phyloP scores from a whole-genome alignment of 2,113 vertebrate genomes.

The Scolopax mira region DNA sequence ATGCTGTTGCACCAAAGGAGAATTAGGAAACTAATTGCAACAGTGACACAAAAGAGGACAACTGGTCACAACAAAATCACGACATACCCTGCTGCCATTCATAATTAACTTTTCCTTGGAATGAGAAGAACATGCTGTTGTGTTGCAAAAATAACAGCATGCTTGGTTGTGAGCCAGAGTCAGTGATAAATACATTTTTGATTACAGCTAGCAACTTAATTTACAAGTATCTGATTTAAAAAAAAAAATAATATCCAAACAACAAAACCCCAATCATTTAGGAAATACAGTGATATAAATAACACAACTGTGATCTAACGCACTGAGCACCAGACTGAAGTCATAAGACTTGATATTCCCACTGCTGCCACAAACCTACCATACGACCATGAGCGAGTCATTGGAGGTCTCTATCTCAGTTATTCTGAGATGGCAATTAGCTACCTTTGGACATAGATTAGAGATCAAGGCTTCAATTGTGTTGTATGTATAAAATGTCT shows the following conservation, averaged over 20 bases:
- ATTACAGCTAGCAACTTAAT: conserved; percentile 30
- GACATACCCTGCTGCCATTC: not conserved
- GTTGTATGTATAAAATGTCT: not conserved
- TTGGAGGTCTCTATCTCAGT: not conserved
- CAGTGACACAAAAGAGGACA: not conserved
- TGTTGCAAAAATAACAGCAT: conserved; percentile 33
- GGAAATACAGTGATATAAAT: not conserved
- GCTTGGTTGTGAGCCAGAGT: conserved; percentile 35
- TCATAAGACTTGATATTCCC: not conserved
- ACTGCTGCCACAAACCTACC: not conserved
- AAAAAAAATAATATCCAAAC: too few species aligned
- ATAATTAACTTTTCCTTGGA: conserved; percentile 13
- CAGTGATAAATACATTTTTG: conserved; percentile 34
- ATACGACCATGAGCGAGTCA: not conserved
- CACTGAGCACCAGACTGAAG: not conserved
- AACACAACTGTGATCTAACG: not conserved
- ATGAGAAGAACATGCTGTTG: conserved; percentile 1
- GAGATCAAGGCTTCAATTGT: not conserved
- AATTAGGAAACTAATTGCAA: not conserved
- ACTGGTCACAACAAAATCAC: not conserved
- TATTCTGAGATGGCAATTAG: not conserved
- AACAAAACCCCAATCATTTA: not conserved
- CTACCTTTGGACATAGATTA: not conserved
- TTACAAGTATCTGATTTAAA: conserved; percentile 22
- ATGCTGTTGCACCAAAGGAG: not conserved